Evolutionary conservation across 2,888 invertebrate genomes (phyloP).

Genomic region (Stenchaetothrips biformis): DNA sequence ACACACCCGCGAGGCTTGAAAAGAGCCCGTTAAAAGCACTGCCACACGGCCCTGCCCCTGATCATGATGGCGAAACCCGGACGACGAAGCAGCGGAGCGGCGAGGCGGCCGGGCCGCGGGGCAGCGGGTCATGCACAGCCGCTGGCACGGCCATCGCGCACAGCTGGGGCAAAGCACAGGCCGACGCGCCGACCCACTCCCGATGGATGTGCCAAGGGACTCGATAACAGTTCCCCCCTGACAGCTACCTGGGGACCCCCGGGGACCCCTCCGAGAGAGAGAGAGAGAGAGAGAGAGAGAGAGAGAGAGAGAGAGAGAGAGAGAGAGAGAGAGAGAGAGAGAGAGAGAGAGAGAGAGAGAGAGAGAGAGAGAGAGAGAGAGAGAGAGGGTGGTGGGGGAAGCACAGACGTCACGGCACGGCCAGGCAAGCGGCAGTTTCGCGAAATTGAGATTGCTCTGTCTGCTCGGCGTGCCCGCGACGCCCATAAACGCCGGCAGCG

Average conservation of each 20-base stretch:
- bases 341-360: background rate
- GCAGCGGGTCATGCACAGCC: no score
- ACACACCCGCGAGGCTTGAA: no score
- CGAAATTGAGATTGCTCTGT: background rate
- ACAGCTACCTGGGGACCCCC: background rate
- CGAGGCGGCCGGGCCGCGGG: no score
- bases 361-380: background rate
- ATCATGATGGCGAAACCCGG: no score
- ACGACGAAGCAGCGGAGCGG: no score
- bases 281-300: background rate
- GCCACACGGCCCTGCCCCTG: no score
- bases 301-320: background rate
- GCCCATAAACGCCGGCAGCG: no score
- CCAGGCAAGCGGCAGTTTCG: background rate
- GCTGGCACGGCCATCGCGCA: no score
- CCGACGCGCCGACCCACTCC: background rate
- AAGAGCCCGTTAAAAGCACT: no score
- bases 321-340: background rate
- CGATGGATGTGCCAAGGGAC: background rate
- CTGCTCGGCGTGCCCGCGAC: no score
- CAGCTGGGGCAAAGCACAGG: no score
- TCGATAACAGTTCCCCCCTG: background rate
- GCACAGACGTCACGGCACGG: background rate
- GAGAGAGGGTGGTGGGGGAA: no score
- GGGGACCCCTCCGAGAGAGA: background rate